Percentiles rank a stretch among this genome's conserved stretches.
Conservation (phyloP, 2,113 vertebrate species). For the Phodopus roborovskii region DNA sequence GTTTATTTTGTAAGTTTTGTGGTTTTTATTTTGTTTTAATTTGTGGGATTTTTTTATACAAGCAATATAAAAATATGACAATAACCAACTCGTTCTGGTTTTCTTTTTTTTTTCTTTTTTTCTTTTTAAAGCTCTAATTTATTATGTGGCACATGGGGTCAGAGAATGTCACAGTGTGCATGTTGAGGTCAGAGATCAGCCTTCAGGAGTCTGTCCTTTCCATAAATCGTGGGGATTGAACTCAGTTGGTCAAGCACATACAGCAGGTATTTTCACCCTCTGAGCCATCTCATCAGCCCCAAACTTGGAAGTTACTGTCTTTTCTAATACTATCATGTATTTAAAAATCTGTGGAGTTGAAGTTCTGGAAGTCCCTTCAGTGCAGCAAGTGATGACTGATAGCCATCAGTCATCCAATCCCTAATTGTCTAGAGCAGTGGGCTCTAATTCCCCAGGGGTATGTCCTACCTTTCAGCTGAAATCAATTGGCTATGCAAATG, state of each 20-base stretch:
- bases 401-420: not conserved
- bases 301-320: not conserved
- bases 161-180: not conserved
- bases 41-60: not conserved
- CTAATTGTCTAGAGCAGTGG: not conserved
- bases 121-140: not conserved
- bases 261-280: not conserved
- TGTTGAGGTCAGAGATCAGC: not conserved
- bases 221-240: not conserved
- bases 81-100: not conserved
- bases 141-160: not conserved
- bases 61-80: not conserved
- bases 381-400: not conserved
- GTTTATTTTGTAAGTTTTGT: not conserved
- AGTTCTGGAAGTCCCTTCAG: not conserved
- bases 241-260: too few relatives aligned
- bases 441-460: not conserved
- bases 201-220: not conserved
- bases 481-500: not conserved
- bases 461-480: not conserved
- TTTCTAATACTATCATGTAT: not conserved
- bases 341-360: constrained; percentile 10
- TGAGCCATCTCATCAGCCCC: not conserved
- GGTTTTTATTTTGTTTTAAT: not conserved
- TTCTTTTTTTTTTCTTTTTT: too few relatives aligned